Conservation (phyloP, 2,113 vertebrate species). For the Cryptotis parvus region DNA sequence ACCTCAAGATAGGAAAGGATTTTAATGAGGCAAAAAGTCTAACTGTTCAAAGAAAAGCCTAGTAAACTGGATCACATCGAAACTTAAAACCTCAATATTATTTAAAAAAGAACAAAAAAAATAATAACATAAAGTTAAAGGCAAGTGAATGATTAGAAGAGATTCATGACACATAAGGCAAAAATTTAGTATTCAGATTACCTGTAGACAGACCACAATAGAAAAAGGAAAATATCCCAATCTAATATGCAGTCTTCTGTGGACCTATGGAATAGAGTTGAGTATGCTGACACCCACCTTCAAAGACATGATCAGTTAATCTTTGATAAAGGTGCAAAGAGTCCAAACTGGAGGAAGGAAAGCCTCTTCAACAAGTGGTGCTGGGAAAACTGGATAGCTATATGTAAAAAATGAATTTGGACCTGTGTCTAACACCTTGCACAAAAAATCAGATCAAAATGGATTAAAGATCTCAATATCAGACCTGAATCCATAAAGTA, state of each 20-base stretch:
- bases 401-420: too few relatives aligned
- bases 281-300: too few relatives aligned
- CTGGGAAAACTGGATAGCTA: too few relatives aligned
- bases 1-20: slow-evolving; percentile 53
- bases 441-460: too few relatives aligned
- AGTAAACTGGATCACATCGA: slow-evolving; percentile 69
- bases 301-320: too few relatives aligned
- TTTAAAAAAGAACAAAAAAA: not conserved
- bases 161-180: slow-evolving; percentile 39
- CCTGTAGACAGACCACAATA: not conserved
- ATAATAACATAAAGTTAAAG: slow-evolving; percentile 52
- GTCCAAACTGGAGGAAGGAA: too few relatives aligned
- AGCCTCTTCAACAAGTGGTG: too few relatives aligned
- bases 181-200: slow-evolving; percentile 27
- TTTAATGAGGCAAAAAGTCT: slow-evolving; percentile 58
- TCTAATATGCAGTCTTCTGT: not conserved
- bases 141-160: slow-evolving; percentile 24
- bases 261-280: too few relatives aligned
- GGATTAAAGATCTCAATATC: too few relatives aligned
- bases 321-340: too few relatives aligned
- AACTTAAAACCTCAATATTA: slow-evolving; percentile 54
- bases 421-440: too few relatives aligned
- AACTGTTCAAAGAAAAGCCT: slow-evolving; percentile 37
- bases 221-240: slow-evolving; percentile 32
- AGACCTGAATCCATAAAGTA: too few relatives aligned